Base-by-base conservation (phyloP, 2,888 invertebrate genomes). In the Eurytoma californica region DNA sequence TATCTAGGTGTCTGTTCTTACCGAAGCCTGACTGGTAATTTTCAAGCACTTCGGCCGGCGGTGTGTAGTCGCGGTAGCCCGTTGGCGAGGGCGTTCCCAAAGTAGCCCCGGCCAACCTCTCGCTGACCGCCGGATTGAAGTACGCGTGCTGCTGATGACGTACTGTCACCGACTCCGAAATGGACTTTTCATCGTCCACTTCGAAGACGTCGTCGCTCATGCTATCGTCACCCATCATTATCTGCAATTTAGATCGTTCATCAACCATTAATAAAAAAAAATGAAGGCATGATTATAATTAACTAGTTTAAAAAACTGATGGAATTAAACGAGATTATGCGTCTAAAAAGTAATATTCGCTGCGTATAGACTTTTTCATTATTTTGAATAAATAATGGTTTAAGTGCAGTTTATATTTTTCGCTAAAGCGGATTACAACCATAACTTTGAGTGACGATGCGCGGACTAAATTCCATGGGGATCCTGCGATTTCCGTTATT, bases 191-290 rank as follows among this genome's bases (percentile, higher is more conserved):
- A 82, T 92, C 92, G 47, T 92, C 91, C 60, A 94, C 93, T 87
- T 95, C 95, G 86, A 96, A 96, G 70, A 96, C 96, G 90, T 96
- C 96, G 90, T 96, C 96, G 86, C 95, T 95, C 93, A 96, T 95
- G 86, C 94, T 95, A 90, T 96, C 95, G 84, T 95, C 95, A 61
- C 93, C 93, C 81, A 91, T 91, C 92, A 93, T 92, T 84, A 91
- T 91, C 92, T 93, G 89, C 4, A 82, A 84, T 3, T 39, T 7
- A 39, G 39, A 39, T 7, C 4, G 39, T 39, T 39, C 7, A 39
- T 39, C 39, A 24, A 69, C 24, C 47, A 39, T 51, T 7, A 24
- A 24, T 24, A 24, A 24, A 24, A 24, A 39, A 9, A 16, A 28
- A 55, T 57, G 30, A 55, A 51, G 16, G 13, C 20, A 39, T n/a